Base-by-base conservation (phyloP, 1,140 invertebrate species). In the Drosophila miranda region DNA sequence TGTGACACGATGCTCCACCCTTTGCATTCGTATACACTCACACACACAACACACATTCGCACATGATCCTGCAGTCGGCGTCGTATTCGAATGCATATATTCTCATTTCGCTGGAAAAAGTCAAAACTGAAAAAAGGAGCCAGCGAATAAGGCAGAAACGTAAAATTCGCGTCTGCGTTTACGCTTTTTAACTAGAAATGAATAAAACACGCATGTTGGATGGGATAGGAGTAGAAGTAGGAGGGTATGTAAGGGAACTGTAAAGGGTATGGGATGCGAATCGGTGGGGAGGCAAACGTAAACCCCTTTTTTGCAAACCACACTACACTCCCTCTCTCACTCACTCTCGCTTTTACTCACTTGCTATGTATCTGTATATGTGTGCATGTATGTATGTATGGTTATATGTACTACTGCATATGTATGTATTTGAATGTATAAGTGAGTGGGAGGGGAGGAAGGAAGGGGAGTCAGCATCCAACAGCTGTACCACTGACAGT, bases 101-200 rank as follows among this genome's bases (percentile, higher is more conserved):
- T 48, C 26, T 42, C 71, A 55, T 62, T 74, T 73, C 55, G 28
- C 28, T 48, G 50, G 51, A 59, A 54, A 68, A 70, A 75, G 71
- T 74, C 57, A 74, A 63, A 69, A 63, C 68, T 51, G 41, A 59
- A 46, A 45, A 60, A 38, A 58, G 66, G 72, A 64, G 34, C 34
- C 34, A 38, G 34, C 34, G 34, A 59, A 64, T 44, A 70, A 64
- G n/a, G 64, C 21, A 74, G 58, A 23, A 55, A 60, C 59, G 55
- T 53, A 66, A 78, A 78, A 63, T 68, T 75, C 66, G 77, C 77
- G 75, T 80, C 77, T 80, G 77, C 77, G 77, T 80, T 80, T 78
- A 79, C 75, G 76, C 64, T 78, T 79, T 38, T 79, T 80, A 71
- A 75, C 78, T 75, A 66, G 74, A 79, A 78, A 78, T 80, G 75